A percentile compares a stretch with the other conserved stretches of the same genome.
phyloP scores from a whole-genome alignment of 2,113 vertebrate species.

The Saiga tatarica region DNA sequence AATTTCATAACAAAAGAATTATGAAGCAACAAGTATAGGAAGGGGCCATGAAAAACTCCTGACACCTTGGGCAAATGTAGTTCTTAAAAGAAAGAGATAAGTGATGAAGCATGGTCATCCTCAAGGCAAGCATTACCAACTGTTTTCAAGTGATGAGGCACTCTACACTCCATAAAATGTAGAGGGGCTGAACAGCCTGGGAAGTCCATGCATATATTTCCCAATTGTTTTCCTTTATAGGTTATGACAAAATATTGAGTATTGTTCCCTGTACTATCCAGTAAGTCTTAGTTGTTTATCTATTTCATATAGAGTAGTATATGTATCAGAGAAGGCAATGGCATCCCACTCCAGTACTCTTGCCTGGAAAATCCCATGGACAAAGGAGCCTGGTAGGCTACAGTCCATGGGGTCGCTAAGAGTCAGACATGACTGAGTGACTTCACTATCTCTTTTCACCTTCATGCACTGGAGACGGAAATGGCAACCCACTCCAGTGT shows the following conservation, averaged over 20 bases:
- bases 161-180: neutral
- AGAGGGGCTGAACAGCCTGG: neutral
- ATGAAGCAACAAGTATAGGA: neutral
- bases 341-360: too few species aligned
- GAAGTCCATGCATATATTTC: neutral
- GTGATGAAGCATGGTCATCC: rapidly evolving
- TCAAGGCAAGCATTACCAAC: neutral
- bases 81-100: neutral
- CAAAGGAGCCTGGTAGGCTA: too few species aligned
- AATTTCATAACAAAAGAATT: neutral
- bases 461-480: too few species aligned
- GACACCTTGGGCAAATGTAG: neutral
- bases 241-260: neutral
- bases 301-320: too few species aligned
- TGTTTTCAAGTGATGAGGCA: neutral
- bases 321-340: too few species aligned
- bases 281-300: neutral
- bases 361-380: too few species aligned
- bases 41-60: neutral
- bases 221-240: neutral
- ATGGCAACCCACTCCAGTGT: too few species aligned
- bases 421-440: too few species aligned
- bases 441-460: too few species aligned
- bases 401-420: too few species aligned
- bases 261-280: neutral